Percentiles rank a stretch among this genome's conserved stretches.
Conservation (phyloP, 2,888 invertebrate genomes). For the Xylocampa areola region DNA sequence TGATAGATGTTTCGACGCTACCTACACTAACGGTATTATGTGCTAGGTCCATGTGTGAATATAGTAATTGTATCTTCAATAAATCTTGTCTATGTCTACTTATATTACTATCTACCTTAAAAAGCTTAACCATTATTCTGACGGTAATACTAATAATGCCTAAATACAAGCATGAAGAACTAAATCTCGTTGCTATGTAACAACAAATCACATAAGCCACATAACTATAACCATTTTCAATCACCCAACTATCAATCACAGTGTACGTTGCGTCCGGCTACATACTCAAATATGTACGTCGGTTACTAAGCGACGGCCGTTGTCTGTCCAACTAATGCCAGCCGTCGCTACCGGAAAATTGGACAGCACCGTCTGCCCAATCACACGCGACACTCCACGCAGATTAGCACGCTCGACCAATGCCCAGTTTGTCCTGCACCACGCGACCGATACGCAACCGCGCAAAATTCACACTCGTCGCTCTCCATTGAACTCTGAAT, state of each 20-base stretch:
- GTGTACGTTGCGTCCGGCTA: constrained; percentile 52
- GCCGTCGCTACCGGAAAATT: constrained; percentile 86
- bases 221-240: constrained; percentile 47
- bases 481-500: constrained; percentile 79
- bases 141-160: too few relatives aligned
- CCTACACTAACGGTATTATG: too few relatives aligned
- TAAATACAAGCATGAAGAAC: too few relatives aligned
- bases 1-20: too few relatives aligned
- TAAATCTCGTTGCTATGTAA: background rate
- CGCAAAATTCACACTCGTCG: constrained; percentile 78
- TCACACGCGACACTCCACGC: constrained; percentile 88
- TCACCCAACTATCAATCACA: constrained; percentile 57
- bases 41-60: too few relatives aligned
- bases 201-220: background rate
- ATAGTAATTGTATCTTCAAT: too few relatives aligned
- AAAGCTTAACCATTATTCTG: too few relatives aligned
- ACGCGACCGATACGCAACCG: constrained; percentile 63
- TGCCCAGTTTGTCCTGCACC: constrained; percentile 73
- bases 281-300: constrained; percentile 72
- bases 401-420: constrained; percentile 87
- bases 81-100: too few relatives aligned
- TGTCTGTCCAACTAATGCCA: constrained; percentile 83
- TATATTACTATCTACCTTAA: too few relatives aligned
- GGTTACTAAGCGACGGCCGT: constrained; percentile 76
- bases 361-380: constrained; percentile 87